These are phyloP conservation scores for Elachura formosa DNA, from an alignment of 2,113 vertebrate species.

Conservation along the genomic window DNA sequence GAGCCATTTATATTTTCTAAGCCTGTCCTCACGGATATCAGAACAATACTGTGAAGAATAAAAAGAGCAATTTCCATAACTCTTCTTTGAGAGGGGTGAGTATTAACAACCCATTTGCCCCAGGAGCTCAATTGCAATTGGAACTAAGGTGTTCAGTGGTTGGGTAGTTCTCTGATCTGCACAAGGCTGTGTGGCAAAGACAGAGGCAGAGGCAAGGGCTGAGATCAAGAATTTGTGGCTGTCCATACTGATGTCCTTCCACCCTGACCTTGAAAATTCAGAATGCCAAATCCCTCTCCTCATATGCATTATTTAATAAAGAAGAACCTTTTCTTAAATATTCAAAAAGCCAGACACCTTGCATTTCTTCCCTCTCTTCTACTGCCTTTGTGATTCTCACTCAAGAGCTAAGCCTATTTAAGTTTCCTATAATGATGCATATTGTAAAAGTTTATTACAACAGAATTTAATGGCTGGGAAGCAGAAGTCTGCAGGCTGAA, in stretches of 20 bases:
- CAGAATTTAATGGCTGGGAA: constrained; percentile 34
- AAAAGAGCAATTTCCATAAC: not conserved
- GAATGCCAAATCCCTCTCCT: constrained; percentile 33
- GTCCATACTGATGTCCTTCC: not conserved
- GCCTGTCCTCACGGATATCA: not conserved
- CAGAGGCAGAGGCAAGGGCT: not conserved
- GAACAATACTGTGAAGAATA: not conserved
- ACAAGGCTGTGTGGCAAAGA: not conserved
- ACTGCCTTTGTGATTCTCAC: not conserved
- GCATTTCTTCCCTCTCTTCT: not conserved
- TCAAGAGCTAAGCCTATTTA: constrained; percentile 51
- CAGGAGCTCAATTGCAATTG: not conserved
- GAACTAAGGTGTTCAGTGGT: not conserved
- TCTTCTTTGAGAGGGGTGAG: not conserved
- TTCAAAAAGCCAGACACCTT: constrained; percentile 6
- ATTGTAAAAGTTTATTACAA: constrained; percentile 66
- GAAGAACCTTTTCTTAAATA: constrained; percentile 18
- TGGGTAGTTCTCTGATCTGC: not conserved
- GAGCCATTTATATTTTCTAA: constrained; percentile 20
- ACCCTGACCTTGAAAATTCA: constrained; percentile 50
- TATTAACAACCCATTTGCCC: not conserved
- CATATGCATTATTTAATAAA: constrained; percentile 48
- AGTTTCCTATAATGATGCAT: constrained; percentile 38
- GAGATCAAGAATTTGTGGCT: not conserved
- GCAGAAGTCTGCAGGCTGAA: constrained; percentile 27